These are phyloP conservation scores for Acanthurus tractus DNA, from an alignment of 2,797 vertebrate genomes.

Conservation along the genomic window DNA sequence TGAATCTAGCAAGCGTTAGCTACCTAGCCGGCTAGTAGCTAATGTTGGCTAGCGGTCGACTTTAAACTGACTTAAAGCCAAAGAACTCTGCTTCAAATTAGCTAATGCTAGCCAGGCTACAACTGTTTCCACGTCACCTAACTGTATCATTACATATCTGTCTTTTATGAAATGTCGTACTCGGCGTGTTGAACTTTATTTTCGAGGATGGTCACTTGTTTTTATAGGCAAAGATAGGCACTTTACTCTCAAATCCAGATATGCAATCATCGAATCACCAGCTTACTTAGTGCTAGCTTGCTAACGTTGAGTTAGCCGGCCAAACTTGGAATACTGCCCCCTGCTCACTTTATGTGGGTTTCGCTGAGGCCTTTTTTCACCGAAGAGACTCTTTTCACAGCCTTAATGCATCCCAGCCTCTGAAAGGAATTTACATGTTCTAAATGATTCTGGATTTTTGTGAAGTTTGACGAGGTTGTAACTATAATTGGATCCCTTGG, in stretches of 20 bases:
- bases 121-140: conserved; percentile 63
- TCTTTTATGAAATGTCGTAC: conserved; percentile 14
- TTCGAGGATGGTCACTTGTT: conserved; percentile 6
- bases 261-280: conserved; percentile 70
- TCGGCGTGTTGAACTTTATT: conserved; percentile 7
- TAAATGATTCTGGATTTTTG: conserved; percentile 49
- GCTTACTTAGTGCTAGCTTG: conserved; percentile 64
- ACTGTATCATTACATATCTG: conserved; percentile 4
- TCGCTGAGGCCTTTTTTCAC: conserved; percentile 71
- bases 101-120: conserved; percentile 52
- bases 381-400: conserved; percentile 29
- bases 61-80: conserved; percentile 71
- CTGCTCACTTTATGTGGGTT: conserved; percentile 65
- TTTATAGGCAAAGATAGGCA: conserved; percentile 42
- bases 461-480: conserved; percentile 11
- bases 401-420: conserved; percentile 53
- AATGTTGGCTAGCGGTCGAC: conserved; percentile 59
- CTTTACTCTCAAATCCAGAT: conserved; percentile 56
- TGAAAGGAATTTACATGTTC: conserved; percentile 44
- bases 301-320: conserved; percentile 75
- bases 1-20: conserved; percentile 65
- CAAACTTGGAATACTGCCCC: conserved; percentile 70
- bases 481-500: conserved; percentile 39
- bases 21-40: conserved; percentile 77
- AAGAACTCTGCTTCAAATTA: conserved; percentile 71